Evolutionary conservation across 1,140 invertebrate species (phyloP), one percentile per base, ranked within the genome.

Genomic region (Akabosia matsudoensis): DNA sequence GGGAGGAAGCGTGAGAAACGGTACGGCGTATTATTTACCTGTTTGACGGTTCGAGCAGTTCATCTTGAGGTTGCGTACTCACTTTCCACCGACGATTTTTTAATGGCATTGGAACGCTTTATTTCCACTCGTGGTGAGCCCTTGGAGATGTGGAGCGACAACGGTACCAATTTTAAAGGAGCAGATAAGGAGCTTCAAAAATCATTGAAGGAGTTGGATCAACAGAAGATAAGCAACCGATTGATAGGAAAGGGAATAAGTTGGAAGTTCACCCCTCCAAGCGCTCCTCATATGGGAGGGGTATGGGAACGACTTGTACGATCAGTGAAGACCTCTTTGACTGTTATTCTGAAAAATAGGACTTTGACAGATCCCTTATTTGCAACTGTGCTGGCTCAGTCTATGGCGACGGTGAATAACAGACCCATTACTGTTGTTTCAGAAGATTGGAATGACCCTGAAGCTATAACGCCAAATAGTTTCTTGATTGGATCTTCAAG

Each of bases 131-230:
- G 80, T 72, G 83, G 82, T 33, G 73, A 78, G 13, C 80, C 78
- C n/a, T 70, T 31, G 28, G 26, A 56, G n/a, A 75, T 84, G 10
- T 64, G 72, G 70, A 78, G 73, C n/a, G 83, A 85, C 67, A 85
- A 85, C 56, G 84, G 77, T 0, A 82, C 82, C n/a, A 82, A 83
- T 72, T 83, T 85, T 30, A 74, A 79, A 30, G 78, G 79, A 0
- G 80, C 54, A 3, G 54, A 61, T 24, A 7, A 24, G 7, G 54
- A 61, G 54, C 54, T 61, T 24, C 7, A 24, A 24, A 61, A 24
- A 24, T 61, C 7, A 3, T 24, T 61, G n/a, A 3, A 22, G n/a
- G 54, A 61, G 24, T 3, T 61, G 54, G 54, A 61, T 24, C 54
- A 61, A n/a, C 3, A 10, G 7, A 61, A 14, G 22, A 24, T 24